These are phyloP conservation scores for Butastur rufipennis DNA, from an alignment of 2,113 vertebrate species.

Conservation along the genomic window DNA sequence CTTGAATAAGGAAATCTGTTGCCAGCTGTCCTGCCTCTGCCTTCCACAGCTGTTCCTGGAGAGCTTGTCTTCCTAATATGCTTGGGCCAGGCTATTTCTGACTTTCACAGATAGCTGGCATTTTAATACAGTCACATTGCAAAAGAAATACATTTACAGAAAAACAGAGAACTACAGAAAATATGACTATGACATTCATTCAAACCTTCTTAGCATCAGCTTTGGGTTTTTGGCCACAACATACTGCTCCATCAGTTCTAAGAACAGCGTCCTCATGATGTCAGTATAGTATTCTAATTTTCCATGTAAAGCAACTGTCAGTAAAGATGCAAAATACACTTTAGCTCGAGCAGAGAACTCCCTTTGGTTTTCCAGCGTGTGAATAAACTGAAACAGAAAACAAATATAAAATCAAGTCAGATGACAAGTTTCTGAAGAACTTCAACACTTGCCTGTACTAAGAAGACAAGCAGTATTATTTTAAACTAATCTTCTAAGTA, in stretches of 20 bases:
- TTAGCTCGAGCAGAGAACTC: constrained; percentile 92
- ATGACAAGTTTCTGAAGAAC: background rate
- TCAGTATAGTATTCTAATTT: constrained; percentile 97
- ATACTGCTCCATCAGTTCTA: constrained; percentile 95
- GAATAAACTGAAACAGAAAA: constrained; percentile 86
- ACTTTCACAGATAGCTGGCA: background rate
- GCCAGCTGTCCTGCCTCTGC: background rate
- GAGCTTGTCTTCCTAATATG: background rate
- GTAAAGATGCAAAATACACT: constrained; percentile 91
- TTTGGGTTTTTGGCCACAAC: constrained; percentile 97
- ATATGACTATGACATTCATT: background rate
- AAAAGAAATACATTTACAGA: background rate
- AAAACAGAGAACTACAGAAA: background rate
- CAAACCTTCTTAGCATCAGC: constrained; percentile 93
- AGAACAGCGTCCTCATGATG: constrained; percentile 93
- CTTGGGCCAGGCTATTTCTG: background rate
- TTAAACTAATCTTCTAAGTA: background rate
- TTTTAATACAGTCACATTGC: background rate
- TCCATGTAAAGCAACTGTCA: constrained; percentile 95
- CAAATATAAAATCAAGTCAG: background rate
- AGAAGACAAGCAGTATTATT: background rate
- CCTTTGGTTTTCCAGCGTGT: constrained; percentile 88
- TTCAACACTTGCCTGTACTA: background rate
- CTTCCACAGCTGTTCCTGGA: background rate
- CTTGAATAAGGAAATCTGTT: background rate